phyloP scores from a whole-genome alignment of 2,888 invertebrate genomes.

The Serrognathus titanus region DNA sequence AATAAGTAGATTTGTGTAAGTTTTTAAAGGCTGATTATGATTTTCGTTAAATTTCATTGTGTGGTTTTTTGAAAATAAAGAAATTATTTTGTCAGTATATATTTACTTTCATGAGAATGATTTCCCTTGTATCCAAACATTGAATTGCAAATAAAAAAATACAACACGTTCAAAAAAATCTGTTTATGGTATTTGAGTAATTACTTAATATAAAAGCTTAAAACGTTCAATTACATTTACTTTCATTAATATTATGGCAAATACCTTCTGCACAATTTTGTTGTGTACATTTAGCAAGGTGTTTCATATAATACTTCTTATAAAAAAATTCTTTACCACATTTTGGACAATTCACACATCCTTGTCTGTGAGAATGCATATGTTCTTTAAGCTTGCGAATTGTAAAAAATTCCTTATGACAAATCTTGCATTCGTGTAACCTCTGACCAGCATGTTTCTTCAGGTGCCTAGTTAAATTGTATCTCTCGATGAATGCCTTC shows the following conservation, averaged over 20 bases:
- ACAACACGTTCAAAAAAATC: too few relatives aligned
- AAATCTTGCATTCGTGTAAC: slow-evolving; percentile 29
- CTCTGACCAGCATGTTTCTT: slow-evolving; percentile 27
- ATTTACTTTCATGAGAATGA: neutral
- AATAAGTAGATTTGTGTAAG: neutral
- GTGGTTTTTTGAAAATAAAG: slow-evolving; percentile 3
- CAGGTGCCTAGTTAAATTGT: slow-evolving; percentile 27
- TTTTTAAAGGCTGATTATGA: neutral
- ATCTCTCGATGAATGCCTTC: slow-evolving; percentile 29
- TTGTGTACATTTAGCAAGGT: slow-evolving; percentile 24
- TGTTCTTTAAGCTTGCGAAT: slow-evolving; percentile 28
- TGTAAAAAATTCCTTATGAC: slow-evolving; percentile 26
- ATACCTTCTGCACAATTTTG: too few relatives aligned
- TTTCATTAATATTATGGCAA: too few relatives aligned
- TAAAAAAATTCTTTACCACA: slow-evolving; percentile 30
- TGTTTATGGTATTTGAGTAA: too few relatives aligned
- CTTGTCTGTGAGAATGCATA: slow-evolving; percentile 28
- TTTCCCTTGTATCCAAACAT: neutral
- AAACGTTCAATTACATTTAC: too few relatives aligned
- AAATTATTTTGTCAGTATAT: slow-evolving; percentile 6
- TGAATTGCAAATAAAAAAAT: too few relatives aligned
- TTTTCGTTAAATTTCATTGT: slow-evolving; percentile 3
- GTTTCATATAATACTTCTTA: slow-evolving; percentile 29
- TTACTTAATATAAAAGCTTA: too few relatives aligned
- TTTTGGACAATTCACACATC: slow-evolving; percentile 28